Conservation (phyloP, 2,797 vertebrate genomes). For the Amphiprion clarkii region DNA sequence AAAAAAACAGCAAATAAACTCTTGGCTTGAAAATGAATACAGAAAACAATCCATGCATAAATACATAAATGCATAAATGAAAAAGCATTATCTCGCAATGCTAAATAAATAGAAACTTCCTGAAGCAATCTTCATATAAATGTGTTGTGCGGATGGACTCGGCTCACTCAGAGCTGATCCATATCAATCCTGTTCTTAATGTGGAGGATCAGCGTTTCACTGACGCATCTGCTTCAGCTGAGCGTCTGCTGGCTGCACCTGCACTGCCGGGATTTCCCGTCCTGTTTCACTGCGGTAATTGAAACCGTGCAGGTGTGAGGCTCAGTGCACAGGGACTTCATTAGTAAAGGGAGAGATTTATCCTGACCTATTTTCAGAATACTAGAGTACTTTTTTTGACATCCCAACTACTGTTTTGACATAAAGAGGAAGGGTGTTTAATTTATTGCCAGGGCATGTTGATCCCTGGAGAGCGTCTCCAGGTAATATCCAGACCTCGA, state of each 20-base stretch:
- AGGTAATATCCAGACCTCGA: constrained; percentile 36
- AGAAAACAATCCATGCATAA: constrained; percentile 58
- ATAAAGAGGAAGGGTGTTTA: constrained; percentile 54
- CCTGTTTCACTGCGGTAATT: constrained; percentile 68
- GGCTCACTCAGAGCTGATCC: constrained; percentile 26
- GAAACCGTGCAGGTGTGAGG: constrained; percentile 74
- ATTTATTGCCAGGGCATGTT: constrained; percentile 42
- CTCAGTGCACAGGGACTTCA: constrained; percentile 74
- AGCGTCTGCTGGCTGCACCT: constrained; percentile 39
- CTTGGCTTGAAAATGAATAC: constrained; percentile 33
- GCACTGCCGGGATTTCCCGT: constrained; percentile 63
- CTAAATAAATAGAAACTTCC: constrained; percentile 39
- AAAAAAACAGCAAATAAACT: constrained; percentile 41
- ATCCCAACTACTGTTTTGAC: constrained; percentile 54
- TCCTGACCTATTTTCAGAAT: constrained; percentile 73
- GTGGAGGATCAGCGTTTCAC: constrained; percentile 14
- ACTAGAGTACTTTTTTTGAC: constrained; percentile 32
- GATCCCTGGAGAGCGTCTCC: constrained; percentile 43
- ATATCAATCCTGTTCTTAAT: constrained; percentile 23
- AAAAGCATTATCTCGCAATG: constrained; percentile 31
- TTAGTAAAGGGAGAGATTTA: constrained; percentile 73
- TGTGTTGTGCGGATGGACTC: constrained; percentile 10
- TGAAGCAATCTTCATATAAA: constrained; percentile 51
- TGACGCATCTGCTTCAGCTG: constrained; percentile 48
- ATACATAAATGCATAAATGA: constrained; percentile 60